These are phyloP conservation scores for Tribolium madens DNA, from an alignment of 1,140 invertebrate species.

Conservation along the genomic window DNA sequence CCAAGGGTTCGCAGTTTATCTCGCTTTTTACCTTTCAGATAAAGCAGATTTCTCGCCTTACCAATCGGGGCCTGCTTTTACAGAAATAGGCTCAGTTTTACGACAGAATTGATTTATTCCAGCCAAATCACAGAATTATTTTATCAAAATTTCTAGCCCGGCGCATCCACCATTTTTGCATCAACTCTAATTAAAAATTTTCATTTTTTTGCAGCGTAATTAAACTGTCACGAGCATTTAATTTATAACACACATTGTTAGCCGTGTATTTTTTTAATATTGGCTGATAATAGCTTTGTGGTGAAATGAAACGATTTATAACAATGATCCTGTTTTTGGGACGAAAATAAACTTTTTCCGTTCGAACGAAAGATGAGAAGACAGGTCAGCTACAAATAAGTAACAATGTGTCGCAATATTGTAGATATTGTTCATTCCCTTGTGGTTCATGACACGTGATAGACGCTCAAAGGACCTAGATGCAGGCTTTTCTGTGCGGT, in stretches of 20 bases:
- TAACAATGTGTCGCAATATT: conserved; percentile 39
- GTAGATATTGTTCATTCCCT: conserved; percentile 38
- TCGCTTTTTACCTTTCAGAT: conserved; percentile 13
- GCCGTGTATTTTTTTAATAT: conserved; percentile 25
- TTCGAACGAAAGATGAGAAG: background rate
- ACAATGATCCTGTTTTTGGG: background rate
- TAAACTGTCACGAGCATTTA: conserved; percentile 27
- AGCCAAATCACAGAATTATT: background rate
- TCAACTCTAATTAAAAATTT: background rate
- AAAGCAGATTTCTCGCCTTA: conserved; percentile 29
- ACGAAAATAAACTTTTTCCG: conserved; percentile 15
- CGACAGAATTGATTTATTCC: background rate
- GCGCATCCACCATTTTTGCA: conserved; percentile 23
- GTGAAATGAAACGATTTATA: background rate
- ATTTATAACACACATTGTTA: conserved; percentile 31
- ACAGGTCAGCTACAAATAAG: conserved; percentile 33
- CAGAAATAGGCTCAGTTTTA: background rate
- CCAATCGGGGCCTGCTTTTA: background rate
- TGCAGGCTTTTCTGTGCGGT: conserved; percentile 34
- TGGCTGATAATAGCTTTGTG: conserved; percentile 16
- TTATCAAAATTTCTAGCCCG: background rate
- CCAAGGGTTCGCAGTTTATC: conserved; percentile 2
- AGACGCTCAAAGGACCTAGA: conserved; percentile 27
- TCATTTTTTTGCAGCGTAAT: conserved; percentile 7
- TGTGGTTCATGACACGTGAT: conserved; percentile 36